Conservation (phyloP, 2,113 vertebrate genomes). For the Nibea coibor region DNA sequence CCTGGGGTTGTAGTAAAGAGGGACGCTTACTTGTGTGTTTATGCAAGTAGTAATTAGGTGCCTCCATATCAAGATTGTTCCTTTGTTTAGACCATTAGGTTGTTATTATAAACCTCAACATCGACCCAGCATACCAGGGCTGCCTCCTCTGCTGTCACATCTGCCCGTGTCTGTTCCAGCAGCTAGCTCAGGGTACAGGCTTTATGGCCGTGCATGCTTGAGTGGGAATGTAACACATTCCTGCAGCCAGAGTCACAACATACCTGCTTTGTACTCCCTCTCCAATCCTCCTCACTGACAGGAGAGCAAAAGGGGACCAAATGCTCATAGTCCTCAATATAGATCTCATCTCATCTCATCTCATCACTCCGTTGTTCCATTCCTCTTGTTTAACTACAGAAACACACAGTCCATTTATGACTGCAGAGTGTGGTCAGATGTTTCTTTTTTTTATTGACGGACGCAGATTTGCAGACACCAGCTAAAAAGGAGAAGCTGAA, state of each 20-base stretch:
- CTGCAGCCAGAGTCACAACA: background rate
- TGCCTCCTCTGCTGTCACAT: background rate
- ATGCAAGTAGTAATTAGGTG: background rate
- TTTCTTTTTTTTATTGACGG: background rate
- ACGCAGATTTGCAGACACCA: background rate
- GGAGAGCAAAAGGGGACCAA: background rate
- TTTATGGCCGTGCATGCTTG: background rate
- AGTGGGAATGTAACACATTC: slow-evolving; percentile 17
- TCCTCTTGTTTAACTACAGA: background rate
- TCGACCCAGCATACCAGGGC: background rate
- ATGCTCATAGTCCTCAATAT: background rate
- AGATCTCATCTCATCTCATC: background rate
- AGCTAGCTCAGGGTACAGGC: background rate
- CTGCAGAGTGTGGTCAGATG: background rate
- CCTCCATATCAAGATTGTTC: background rate
- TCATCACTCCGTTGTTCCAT: background rate
- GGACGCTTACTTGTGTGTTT: background rate
- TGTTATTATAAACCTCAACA: slow-evolving; percentile 4
- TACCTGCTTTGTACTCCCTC: background rate
- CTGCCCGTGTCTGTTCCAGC: background rate
- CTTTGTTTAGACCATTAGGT: background rate
- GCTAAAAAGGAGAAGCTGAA: background rate
- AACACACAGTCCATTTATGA: background rate
- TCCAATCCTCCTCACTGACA: background rate
- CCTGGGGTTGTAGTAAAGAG: background rate